Evolutionary conservation across 2,113 vertebrate species (phyloP).

Genomic region (Callithrix jacchus): DNA sequence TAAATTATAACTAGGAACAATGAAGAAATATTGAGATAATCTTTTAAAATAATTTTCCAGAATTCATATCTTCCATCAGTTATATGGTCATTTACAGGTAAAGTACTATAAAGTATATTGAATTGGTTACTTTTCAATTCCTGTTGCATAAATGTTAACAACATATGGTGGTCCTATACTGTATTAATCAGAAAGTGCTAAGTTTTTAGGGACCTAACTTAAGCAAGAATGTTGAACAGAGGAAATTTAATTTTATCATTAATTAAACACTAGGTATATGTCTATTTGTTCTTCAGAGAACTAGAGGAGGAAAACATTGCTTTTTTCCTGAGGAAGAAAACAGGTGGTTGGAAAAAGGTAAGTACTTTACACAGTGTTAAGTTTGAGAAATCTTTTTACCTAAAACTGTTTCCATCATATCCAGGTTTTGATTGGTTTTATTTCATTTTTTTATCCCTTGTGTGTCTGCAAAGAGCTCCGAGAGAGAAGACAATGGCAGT

Average conservation of each 20-base stretch:
- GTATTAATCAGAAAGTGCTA: constrained; percentile 36
- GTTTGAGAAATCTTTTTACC: constrained; percentile 32
- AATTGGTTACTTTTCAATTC: neutral
- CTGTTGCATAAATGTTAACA: neutral
- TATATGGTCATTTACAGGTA: constrained; percentile 20
- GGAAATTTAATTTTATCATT: constrained; percentile 21
- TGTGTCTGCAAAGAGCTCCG: no score
- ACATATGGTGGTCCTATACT: neutral
- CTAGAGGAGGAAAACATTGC: constrained; percentile 95
- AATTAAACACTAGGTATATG: constrained; percentile 50
- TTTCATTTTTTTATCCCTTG: no score
- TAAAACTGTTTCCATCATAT: neutral
- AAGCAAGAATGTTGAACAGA: constrained; percentile 37
- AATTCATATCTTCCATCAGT: neutral
- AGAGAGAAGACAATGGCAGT: no score
- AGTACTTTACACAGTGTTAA: constrained; percentile 55
- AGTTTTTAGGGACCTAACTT: constrained; percentile 1
- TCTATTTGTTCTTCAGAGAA: constrained; percentile 88
- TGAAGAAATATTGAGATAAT: neutral
- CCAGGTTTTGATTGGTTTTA: neutral
- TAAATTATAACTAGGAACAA: constrained; percentile 25
- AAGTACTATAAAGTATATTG: neutral
- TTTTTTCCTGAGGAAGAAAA: constrained; percentile 93
- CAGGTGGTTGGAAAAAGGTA: constrained; percentile 89
- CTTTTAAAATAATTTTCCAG: neutral